Base-by-base conservation (phyloP, 2,888 invertebrate species). In the Synergus itoensis region DNA sequence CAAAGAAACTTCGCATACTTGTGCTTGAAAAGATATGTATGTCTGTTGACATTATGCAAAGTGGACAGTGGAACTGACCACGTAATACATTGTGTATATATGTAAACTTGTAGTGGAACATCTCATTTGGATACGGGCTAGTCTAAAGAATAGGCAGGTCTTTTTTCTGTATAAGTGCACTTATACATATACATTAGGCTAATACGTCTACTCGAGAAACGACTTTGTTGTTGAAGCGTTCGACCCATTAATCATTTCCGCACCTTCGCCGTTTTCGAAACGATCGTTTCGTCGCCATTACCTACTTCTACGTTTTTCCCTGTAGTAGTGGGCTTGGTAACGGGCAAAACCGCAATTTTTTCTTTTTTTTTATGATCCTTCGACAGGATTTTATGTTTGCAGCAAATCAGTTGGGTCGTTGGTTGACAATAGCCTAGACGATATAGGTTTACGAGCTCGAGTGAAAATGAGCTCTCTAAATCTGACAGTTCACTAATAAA, bases 241-340 rank as follows among this genome's bases (percentile, higher is more conserved):
- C 73, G 73, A 73, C 73, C 73, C 73, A 73, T 73, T 73, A 73
- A 73, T 73, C 73, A 73, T 73, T 73, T 73, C 73, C 73, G 73
- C 73, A 73, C 73, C 73, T 73, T 73, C 36, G 73, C 53, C 36
- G 53, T 73, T 73, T 73, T 73, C 53, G 73, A 73, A 73, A 16
- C 48, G 28, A 73, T 53, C 53, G 48, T 73, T 73, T 73, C 16
- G 73, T 73, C 73, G 73, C 73, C 73, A 73, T 73, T 73, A 53
- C 48, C 67, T 69, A 73, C n/a, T 48, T 73, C 9, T 73, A 12
- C 28, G 45, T 48, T 36, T 53, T 73, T 48, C 12, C 36, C 53
- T 53, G 16, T 36, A 28, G 73, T 73, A 67, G 67, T 41, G n/a
- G 67, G 67, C 18, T 45, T 18, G 41, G 43, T 67, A 73, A 73